phyloP scores from a whole-genome alignment of 2,888 invertebrate genomes.

The Isoperla grammatica region DNA sequence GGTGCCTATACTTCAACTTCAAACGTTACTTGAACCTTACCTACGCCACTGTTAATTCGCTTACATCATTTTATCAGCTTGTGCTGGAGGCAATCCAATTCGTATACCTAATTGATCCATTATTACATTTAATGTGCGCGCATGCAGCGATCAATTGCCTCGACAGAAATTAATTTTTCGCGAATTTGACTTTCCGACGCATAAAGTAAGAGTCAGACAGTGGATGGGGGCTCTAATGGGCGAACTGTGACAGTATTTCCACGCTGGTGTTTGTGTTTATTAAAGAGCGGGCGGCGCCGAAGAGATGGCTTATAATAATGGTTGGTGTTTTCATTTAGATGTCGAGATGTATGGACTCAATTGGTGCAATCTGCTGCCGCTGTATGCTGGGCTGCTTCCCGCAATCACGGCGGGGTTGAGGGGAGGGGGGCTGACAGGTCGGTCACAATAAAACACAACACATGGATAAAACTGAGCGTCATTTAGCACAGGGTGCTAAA shows the following conservation, averaged over 20 bases:
- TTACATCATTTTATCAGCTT: too few species aligned
- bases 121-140: too few species aligned
- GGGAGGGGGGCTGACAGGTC: constrained; percentile 25
- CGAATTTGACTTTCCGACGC: neutral
- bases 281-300: constrained; percentile 2
- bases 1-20: too few species aligned
- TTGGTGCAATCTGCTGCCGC: constrained; percentile 27
- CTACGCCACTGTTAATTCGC: too few species aligned
- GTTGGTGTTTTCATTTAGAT: constrained; percentile 18
- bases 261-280: neutral
- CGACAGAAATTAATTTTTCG: neutral
- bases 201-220: neutral
- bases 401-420: constrained; percentile 21
- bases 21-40: too few species aligned
- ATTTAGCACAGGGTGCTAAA: constrained; percentile 5
- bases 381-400: constrained; percentile 1
- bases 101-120: too few species aligned
- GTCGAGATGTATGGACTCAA: constrained; percentile 23
- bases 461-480: constrained; percentile 5
- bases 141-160: neutral
- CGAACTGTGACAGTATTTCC: too few species aligned
- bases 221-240: neutral
- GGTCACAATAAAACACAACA: constrained; percentile 30
- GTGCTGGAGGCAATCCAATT: too few species aligned
- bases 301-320: constrained; percentile 18